Evolutionary conservation across 2,888 invertebrate genomes (phyloP), one percentile per base, ranked within the genome.

Genomic region (Cenopis cana): DNA sequence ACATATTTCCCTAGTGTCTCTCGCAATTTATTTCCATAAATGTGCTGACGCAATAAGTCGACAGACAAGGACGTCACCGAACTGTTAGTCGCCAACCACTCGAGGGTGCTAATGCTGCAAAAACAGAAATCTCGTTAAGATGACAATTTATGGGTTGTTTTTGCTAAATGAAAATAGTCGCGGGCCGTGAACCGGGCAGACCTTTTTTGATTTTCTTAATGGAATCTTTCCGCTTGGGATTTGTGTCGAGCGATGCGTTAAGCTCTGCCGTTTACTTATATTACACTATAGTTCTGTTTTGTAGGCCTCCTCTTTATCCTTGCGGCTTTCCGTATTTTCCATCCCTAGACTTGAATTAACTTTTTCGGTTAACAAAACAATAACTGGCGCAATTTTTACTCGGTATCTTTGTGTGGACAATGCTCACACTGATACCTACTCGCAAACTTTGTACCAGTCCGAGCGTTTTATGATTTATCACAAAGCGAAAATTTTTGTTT

Each of bases 141-240:
- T 93, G 93, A 93, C 93, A 93, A 93, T 93, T 93, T 93, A 93
- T 93, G 92, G 93, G 87, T 91, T 93, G 93, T 93, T 93, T 93
- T 93, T 93, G 92, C 93, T 93, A 93, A 93, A 93, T 93, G 93
- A 93, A 93, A 93, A 93, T 92, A 92, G 91, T 93, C 90, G 88
- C 85, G 85, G 82, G 83, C 88, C 88, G 86, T 88, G 91, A 90
- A 90, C 87, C 86, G 86, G 87, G 86, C 85, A 89, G 89, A 89
- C 91, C 90, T 93, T 93, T 92, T 93, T 93, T 93, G 91, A 93
- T 93, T 93, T 93, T 90, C 93, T 91, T 93, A 93, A 93, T 93
- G 93, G 93, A 93, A 91, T 92, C 91, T 92, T 90, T 90, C 83
- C 91, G 89, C 89, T 86, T 81, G 91, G 93, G 93, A 92, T 93